Conservation (phyloP, 2,797 vertebrate genomes). For the Anas capensis region DNA sequence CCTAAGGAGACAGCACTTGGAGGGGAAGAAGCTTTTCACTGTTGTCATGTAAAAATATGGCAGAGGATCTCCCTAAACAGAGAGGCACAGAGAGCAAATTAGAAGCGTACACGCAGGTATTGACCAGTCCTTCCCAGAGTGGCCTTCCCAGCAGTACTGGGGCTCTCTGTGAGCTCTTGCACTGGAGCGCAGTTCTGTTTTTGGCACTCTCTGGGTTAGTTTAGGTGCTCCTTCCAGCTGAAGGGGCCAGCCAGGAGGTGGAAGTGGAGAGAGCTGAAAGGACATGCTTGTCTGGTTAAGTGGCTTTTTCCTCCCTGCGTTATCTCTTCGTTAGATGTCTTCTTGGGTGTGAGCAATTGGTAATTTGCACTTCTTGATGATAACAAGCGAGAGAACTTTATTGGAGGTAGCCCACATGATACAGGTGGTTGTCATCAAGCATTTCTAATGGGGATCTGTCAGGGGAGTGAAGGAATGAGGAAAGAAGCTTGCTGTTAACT, state of each 20-base stretch:
- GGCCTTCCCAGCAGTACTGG: background rate
- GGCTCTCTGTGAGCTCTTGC: background rate
- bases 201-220: background rate
- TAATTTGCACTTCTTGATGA: conserved; percentile 1
- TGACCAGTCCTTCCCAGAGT: background rate
- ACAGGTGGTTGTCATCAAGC: background rate
- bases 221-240: background rate
- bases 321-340: conserved; percentile 8
- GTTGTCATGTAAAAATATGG: background rate
- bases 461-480: background rate
- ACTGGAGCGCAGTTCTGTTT: background rate
- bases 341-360: conserved; percentile 5
- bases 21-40: background rate
- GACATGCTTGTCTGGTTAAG: conserved; percentile 3
- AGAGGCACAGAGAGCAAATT: background rate
- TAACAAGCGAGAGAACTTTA: conserved; percentile 4
- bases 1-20: background rate
- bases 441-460: background rate
- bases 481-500: conserved; percentile 21
- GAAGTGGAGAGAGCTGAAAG: conserved; percentile 38
- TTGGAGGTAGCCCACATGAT: background rate
- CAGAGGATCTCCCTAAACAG: background rate
- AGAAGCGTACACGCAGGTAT: background rate
- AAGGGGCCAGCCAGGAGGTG: background rate
- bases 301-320: conserved; percentile 7